Conservation (phyloP, 1,140 invertebrate genomes). For the Cotesia chilonis region DNA sequence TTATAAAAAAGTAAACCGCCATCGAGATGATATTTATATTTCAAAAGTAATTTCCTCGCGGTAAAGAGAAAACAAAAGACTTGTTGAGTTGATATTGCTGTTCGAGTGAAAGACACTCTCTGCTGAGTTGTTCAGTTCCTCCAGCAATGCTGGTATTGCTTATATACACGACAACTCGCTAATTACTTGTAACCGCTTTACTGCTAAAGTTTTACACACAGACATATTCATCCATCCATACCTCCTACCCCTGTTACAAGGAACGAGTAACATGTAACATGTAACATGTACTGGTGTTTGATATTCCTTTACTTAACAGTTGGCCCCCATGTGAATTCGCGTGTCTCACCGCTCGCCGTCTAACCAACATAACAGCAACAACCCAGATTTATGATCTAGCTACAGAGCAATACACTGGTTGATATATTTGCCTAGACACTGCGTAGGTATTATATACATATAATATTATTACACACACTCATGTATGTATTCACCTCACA, state of each 20-base stretch:
- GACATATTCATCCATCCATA: not conserved
- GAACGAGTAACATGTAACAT: too few relatives aligned
- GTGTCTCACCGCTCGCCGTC: not conserved
- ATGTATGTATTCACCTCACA: not conserved
- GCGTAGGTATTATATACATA: conserved; percentile 4
- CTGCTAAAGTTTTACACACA: not conserved
- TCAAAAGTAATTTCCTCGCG: conserved; percentile 14
- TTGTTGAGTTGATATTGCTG: conserved; percentile 17
- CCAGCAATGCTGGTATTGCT: conserved; percentile 4
- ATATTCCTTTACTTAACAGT: not conserved
- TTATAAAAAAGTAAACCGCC: not conserved
- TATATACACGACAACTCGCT: conserved; percentile 7
- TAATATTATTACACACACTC: not conserved
- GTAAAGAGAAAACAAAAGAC: conserved; percentile 28
- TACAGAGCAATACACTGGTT: not conserved
- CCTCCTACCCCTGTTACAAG: too few relatives aligned
- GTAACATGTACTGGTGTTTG: too few relatives aligned
- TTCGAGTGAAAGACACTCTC: conserved; percentile 12
- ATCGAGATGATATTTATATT: conserved; percentile 8
- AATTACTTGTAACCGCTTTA: conserved; percentile 22
- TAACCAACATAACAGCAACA: not conserved
- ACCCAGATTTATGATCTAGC: conserved; percentile 31
- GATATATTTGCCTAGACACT: not conserved
- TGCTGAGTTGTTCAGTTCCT: not conserved
- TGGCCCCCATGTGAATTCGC: conserved; percentile 23